A percentile compares a stretch with the other conserved stretches of the same genome.
Evolutionary conservation across 2,797 vertebrate genomes (phyloP).

Genomic region (Agapornis canus): DNA sequence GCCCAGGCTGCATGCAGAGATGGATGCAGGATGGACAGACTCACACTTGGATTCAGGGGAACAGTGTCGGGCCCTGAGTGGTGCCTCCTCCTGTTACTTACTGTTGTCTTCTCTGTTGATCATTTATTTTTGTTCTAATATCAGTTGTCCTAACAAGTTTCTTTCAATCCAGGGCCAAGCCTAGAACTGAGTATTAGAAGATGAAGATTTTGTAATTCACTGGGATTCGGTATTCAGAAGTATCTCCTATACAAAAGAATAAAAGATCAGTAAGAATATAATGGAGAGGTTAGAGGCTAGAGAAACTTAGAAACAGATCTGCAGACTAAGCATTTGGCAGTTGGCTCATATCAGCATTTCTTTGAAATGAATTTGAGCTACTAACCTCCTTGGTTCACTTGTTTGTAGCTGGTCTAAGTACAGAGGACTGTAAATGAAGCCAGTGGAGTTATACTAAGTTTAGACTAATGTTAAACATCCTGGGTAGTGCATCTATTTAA

Average conservation of each 20-base stretch:
- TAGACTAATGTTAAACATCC: background rate
- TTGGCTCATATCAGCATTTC: background rate
- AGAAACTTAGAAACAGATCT: background rate
- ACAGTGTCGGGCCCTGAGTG: background rate
- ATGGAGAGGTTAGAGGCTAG: background rate
- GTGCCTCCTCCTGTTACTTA: background rate
- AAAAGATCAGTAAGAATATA: background rate
- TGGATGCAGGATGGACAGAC: background rate
- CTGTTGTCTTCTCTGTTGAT: background rate
- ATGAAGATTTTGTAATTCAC: background rate
- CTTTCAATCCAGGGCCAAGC: background rate
- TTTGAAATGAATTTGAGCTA: background rate
- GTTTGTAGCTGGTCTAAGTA: background rate
- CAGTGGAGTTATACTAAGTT: background rate
- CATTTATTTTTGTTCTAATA: background rate
- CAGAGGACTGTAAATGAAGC: background rate
- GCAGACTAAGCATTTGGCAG: background rate
- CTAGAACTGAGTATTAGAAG: background rate
- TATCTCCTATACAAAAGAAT: background rate
- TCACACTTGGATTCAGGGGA: background rate
- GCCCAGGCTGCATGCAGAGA: background rate
- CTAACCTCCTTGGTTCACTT: background rate
- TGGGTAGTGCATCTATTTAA: background rate
- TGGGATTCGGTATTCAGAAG: background rate
- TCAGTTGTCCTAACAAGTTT: background rate